These are phyloP conservation scores for Polymixis flavicincta DNA, from an alignment of 2,888 invertebrate species.

Conservation along the genomic window DNA sequence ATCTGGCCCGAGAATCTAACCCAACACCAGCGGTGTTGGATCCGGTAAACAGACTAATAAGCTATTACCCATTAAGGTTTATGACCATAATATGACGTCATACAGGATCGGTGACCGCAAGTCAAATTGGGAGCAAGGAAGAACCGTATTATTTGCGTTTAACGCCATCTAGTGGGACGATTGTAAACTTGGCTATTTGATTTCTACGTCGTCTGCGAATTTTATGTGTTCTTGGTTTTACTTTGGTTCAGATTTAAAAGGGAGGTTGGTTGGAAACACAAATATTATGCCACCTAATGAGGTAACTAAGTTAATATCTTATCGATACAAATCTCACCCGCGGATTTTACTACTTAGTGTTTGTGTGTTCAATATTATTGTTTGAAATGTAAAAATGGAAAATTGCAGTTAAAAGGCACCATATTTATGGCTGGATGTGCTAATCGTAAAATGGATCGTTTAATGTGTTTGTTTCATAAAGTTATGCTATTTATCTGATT, in stretches of 20 bases:
- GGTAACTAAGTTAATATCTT: too few species aligned
- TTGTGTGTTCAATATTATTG: neutral
- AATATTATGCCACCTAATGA: neutral
- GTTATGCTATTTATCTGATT: conserved; percentile 1
- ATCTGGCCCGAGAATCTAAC: conserved; percentile 39
- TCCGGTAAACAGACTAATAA: conserved; percentile 24
- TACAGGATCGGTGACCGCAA: conserved; percentile 54
- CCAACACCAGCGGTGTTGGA: too few species aligned
- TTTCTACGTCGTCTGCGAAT: conserved; percentile 47
- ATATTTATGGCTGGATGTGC: neutral
- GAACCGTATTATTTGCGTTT: conserved; percentile 42
- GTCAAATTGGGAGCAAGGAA: conserved; percentile 59
- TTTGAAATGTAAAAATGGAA: neutral
- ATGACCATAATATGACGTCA: conserved; percentile 45
- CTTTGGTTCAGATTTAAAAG: conserved; percentile 3
- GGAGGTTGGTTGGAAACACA: neutral
- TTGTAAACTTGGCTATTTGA: conserved; percentile 27
- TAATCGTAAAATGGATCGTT: conserved; percentile 28
- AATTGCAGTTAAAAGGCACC: neutral
- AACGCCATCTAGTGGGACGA: conserved; percentile 54
- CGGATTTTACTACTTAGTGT: neutral
- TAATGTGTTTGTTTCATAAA: conserved; percentile 12
- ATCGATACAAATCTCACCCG: neutral
- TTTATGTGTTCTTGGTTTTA: conserved; percentile 19
- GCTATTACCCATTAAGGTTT: conserved; percentile 37